These are phyloP conservation scores for Drosophila colorata DNA, from an alignment of 2,888 invertebrate genomes.

Conservation along the genomic window DNA sequence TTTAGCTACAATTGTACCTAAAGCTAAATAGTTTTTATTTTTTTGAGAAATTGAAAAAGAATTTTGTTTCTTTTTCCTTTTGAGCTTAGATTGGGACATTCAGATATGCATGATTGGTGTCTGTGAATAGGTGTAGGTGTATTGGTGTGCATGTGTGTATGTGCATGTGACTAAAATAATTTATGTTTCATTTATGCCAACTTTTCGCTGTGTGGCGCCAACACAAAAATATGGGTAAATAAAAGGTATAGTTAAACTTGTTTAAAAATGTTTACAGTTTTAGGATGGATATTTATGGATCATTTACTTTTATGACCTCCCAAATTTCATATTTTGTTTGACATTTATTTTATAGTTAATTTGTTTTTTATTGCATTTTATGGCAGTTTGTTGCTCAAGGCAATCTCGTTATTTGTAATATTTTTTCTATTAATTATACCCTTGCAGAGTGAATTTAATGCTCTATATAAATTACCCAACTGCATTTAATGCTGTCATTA, in stretches of 20 bases:
- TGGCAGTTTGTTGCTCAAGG: constrained; percentile 63
- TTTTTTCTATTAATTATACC: constrained; percentile 18
- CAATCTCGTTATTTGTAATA: constrained; percentile 22
- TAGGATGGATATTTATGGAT: constrained; percentile 48
- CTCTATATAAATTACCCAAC: not conserved
- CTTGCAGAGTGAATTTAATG: constrained; percentile 19
- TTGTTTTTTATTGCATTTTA: constrained; percentile 62
- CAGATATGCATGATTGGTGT: constrained; percentile 67
- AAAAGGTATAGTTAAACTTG: constrained; percentile 6
- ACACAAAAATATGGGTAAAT: not conserved
- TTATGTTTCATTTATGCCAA: constrained; percentile 56
- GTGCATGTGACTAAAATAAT: constrained; percentile 29
- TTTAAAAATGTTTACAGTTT: constrained; percentile 38
- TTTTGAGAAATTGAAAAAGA: constrained; percentile 52
- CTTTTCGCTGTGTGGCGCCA: constrained; percentile 36
- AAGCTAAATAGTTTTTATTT: constrained; percentile 56
- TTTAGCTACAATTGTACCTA: constrained; percentile 73
- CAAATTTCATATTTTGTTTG: constrained; percentile 24
- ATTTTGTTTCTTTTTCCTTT: constrained; percentile 9
- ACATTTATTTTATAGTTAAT: constrained; percentile 37
- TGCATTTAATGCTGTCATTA: constrained; percentile 7
- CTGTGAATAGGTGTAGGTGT: constrained; percentile 1
- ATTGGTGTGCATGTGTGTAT: constrained; percentile 3
- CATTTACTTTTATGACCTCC: constrained; percentile 60
- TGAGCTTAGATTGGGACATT: constrained; percentile 49